A percentile compares a stretch with the other conserved stretches of the same genome.
Conservation (phyloP, 2,113 vertebrate genomes). For the Centrocercus urophasianus region DNA sequence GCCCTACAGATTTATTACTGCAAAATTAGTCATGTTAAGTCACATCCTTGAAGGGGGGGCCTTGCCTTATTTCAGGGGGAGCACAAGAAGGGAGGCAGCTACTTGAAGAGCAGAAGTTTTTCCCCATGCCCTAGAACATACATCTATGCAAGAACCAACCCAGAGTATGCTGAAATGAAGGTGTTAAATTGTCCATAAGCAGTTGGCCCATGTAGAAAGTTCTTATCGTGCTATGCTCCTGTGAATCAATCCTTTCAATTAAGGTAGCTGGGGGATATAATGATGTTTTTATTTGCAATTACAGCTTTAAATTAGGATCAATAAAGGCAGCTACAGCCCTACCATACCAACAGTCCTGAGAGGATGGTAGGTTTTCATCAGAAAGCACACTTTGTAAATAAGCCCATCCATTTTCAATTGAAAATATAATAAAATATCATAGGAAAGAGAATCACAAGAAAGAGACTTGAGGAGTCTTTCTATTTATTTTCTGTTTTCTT, state of each 20-base stretch:
- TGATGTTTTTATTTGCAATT: slow-evolving; percentile 87
- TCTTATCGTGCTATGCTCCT: slow-evolving; percentile 28
- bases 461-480: slow-evolving; percentile 65
- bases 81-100: not conserved
- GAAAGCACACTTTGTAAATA: slow-evolving; percentile 79
- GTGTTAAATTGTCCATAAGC: slow-evolving; percentile 58
- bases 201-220: slow-evolving; percentile 30
- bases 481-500: slow-evolving; percentile 68
- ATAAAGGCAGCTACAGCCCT: slow-evolving; percentile 79
- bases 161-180: not conserved
- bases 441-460: slow-evolving; percentile 60
- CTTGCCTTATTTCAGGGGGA: not conserved
- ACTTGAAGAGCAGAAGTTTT: not conserved
- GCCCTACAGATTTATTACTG: not conserved
- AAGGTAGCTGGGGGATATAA: slow-evolving; percentile 70
- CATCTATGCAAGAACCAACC: not conserved
- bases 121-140: not conserved
- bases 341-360: slow-evolving; percentile 42
- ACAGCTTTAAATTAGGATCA: slow-evolving; percentile 85
- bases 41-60: not conserved
- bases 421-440: slow-evolving; percentile 69
- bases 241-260: slow-evolving; percentile 70
- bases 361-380: slow-evolving; percentile 49
- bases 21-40: not conserved
- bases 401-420: slow-evolving; percentile 77